Percentiles rank a stretch among this genome's conserved stretches.
Evolutionary conservation across 2,797 vertebrate genomes (phyloP).

Genomic region (Gouania willdenowi): DNA sequence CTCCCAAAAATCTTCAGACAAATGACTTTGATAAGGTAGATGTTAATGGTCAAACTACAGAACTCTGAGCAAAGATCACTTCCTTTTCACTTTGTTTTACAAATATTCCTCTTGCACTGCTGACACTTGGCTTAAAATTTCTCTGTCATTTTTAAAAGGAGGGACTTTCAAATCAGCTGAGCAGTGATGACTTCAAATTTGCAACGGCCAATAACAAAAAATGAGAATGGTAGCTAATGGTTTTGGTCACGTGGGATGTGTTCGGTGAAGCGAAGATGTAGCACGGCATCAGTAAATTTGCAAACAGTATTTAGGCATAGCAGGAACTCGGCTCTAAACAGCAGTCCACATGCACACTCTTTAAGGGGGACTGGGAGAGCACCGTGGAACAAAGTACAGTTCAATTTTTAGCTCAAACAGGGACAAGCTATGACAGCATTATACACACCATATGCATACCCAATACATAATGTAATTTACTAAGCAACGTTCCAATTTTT

Average conservation of each 20-base stretch:
- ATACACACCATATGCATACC: conserved; percentile 1
- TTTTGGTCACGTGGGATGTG: conserved; percentile 9
- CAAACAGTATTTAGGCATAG: conserved; percentile 22
- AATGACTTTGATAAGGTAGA: conserved; percentile 66
- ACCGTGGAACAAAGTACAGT: conserved; percentile 38
- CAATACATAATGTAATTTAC: conserved; percentile 16
- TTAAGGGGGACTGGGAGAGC: conserved; percentile 14
- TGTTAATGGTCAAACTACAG: conserved; percentile 53
- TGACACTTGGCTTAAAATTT: background rate
- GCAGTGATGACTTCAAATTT: conserved; percentile 10
- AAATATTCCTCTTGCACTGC: conserved; percentile 8
- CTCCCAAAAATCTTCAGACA: conserved; percentile 70
- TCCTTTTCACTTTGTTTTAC: conserved; percentile 8
- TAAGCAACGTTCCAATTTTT: conserved; percentile 27
- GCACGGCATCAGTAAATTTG: conserved; percentile 4
- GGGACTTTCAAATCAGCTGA: background rate
- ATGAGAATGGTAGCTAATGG: conserved; percentile 15
- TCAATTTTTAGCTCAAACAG: too few species aligned
- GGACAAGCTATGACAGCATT: conserved; percentile 1
- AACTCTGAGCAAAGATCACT: conserved; percentile 43
- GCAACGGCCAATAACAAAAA: conserved; percentile 17
- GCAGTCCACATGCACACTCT: conserved; percentile 24
- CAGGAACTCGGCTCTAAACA: conserved; percentile 30
- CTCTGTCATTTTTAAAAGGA: background rate
- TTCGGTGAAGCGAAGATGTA: conserved; percentile 10